Conservation (phyloP, 2,113 vertebrate species). For the Spilogale gracilis region DNA sequence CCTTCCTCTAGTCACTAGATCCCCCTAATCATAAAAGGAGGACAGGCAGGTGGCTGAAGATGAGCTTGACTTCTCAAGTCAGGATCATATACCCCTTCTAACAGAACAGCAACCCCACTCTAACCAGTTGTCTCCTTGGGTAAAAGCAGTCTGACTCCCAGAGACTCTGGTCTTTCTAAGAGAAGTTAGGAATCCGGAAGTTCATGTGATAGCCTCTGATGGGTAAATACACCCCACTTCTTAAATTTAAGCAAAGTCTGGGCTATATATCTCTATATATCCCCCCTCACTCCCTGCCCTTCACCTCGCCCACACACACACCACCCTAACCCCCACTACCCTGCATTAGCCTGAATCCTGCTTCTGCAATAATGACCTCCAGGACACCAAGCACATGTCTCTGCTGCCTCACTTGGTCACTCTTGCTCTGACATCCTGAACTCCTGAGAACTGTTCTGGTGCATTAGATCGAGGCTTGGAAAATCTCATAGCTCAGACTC, state of each 20-base stretch:
- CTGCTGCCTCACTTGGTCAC: neutral
- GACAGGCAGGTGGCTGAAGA: neutral
- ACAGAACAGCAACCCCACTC: neutral
- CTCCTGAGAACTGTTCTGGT: neutral
- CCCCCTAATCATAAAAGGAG: neutral
- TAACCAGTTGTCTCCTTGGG: neutral
- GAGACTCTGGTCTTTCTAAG: neutral
- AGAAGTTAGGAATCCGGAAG: neutral
- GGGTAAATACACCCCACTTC: neutral
- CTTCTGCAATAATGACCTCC: neutral
- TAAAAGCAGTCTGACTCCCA: neutral
- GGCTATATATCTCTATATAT: neutral
- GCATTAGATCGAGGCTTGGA: neutral
- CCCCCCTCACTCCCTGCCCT: too few relatives aligned
- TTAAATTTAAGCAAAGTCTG: neutral
- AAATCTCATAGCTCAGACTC: neutral
- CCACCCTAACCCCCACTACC: neutral
- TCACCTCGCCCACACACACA: too few relatives aligned
- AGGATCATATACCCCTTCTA: neutral
- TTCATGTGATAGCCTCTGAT: neutral
- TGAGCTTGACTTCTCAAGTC: neutral
- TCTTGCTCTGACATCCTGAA: neutral
- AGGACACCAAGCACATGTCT: neutral
- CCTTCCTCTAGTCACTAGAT: neutral
- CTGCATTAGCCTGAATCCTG: neutral